Evolutionary conservation across 2,797 vertebrate species (phyloP).

Genomic region (Tachyglossus aculeatus): DNA sequence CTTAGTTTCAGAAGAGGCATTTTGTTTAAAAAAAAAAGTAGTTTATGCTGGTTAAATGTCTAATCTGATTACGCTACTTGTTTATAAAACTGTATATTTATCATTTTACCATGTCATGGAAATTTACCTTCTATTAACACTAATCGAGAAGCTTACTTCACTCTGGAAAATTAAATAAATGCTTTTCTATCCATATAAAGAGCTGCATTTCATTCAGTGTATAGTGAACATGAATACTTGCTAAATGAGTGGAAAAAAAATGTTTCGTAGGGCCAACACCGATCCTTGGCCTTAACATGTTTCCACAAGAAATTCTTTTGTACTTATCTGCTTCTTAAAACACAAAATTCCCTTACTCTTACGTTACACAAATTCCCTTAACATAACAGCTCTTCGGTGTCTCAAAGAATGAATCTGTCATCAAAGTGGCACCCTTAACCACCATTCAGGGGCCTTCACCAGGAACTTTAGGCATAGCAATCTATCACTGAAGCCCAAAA

Average conservation of each 20-base stretch:
- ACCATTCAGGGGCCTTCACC: too few relatives aligned
- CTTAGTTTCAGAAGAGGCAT: not conserved
- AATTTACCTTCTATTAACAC: not conserved
- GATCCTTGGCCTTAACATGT: not conserved
- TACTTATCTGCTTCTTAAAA: not conserved
- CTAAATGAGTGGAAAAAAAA: too few relatives aligned
- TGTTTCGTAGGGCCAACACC: slow-evolving; percentile 9
- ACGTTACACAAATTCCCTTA: too few relatives aligned
- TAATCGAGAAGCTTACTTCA: not conserved
- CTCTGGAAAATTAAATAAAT: too few relatives aligned
- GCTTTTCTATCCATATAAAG: too few relatives aligned
- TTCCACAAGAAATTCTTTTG: not conserved
- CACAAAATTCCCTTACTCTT: too few relatives aligned
- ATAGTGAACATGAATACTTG: too few relatives aligned
- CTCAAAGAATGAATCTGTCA: slow-evolving; percentile 16
- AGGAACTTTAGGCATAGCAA: too few relatives aligned
- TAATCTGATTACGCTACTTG: too few relatives aligned
- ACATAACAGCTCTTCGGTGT: not conserved
- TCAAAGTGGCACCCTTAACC: too few relatives aligned
- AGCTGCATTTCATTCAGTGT: too few relatives aligned
- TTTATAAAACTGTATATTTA: not conserved
- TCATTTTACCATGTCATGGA: not conserved
- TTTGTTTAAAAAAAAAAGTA: not conserved
- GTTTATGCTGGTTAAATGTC: not conserved
- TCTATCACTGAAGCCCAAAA: too few relatives aligned